Evolutionary conservation across 2,888 invertebrate genomes (phyloP).

Genomic region (Pristionchus japonicus): DNA sequence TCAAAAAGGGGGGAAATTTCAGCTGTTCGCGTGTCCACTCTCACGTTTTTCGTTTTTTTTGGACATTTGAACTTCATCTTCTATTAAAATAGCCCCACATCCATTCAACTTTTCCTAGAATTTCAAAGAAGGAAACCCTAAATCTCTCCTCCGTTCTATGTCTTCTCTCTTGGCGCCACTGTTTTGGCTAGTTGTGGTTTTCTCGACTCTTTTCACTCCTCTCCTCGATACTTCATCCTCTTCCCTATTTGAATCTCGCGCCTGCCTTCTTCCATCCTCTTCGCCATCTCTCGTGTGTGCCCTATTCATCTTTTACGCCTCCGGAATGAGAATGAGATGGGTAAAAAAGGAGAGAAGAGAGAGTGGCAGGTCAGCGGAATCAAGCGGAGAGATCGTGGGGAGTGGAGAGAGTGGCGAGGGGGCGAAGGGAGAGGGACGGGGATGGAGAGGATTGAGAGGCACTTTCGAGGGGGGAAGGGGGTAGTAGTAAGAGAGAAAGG

Average conservation of each 20-base stretch:
- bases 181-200: too few species aligned
- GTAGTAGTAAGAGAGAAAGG: not conserved
- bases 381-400: not conserved
- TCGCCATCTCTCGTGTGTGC: not conserved
- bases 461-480: not conserved
- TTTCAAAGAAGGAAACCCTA: too few species aligned
- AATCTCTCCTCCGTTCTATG: too few species aligned
- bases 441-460: not conserved
- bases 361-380: constrained; percentile 25
- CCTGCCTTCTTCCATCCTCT: not conserved
- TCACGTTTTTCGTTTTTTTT: too few species aligned
- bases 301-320: constrained; percentile 32
- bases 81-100: too few species aligned
- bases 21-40: too few species aligned
- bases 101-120: too few species aligned
- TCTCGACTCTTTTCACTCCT: not conserved
- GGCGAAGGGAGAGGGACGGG: not conserved
- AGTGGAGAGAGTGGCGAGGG: not conserved
- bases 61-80: too few species aligned
- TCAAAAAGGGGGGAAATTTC: too few species aligned
- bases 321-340: constrained; percentile 25
- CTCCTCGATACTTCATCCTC: not conserved
- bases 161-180: too few species aligned
- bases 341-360: constrained; percentile 15
- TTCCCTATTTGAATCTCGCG: not conserved